Conservation (phyloP, 2,797 vertebrate genomes). For the Amazona finschi region DNA sequence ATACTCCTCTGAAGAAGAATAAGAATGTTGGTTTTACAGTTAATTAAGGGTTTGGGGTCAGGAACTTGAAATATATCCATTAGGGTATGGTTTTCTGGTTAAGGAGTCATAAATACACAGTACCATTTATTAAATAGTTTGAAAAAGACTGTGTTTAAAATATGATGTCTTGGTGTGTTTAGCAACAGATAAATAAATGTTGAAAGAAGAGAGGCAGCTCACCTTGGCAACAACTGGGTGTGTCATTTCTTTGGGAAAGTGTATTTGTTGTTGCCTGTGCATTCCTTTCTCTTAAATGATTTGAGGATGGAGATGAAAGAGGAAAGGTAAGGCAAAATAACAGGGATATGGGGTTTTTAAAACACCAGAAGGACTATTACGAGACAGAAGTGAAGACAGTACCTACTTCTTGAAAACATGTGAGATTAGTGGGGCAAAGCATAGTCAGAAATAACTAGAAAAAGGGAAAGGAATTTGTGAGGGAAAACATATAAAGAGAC, state of each 20-base stretch:
- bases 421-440: neutral
- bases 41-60: constrained; percentile 51
- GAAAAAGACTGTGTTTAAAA: constrained; percentile 26
- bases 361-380: neutral
- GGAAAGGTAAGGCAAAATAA: neutral
- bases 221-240: neutral
- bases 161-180: constrained; percentile 6
- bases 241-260: neutral
- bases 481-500: neutral
- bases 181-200: neutral
- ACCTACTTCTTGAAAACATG: neutral
- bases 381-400: neutral
- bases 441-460: neutral
- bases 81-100: constrained; percentile 60
- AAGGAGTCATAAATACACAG: constrained; percentile 51
- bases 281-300: neutral
- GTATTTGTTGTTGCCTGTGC: neutral
- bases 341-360: neutral
- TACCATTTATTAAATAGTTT: constrained; percentile 46
- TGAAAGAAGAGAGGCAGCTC: neutral
- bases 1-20: constrained; percentile 60
- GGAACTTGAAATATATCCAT: constrained; percentile 65
- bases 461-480: neutral
- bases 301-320: neutral
- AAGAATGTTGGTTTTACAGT: constrained; percentile 52